A percentile compares a stretch with the other conserved stretches of the same genome.
These are phyloP conservation scores for Austrofundulus limnaeus DNA, from an alignment of 2,113 vertebrate genomes.

Conservation along the genomic window DNA sequence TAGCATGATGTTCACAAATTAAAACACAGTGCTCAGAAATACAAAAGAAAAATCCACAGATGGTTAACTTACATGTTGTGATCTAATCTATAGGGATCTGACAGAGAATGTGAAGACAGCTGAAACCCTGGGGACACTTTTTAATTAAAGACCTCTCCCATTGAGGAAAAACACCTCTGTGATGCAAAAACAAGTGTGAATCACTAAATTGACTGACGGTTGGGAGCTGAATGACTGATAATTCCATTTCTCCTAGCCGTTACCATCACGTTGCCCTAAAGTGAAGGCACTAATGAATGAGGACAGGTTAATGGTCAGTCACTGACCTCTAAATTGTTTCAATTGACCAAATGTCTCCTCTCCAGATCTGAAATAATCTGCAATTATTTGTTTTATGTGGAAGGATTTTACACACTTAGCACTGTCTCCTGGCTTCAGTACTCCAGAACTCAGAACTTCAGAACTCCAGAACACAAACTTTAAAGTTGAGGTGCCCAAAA, in stretches of 20 bases:
- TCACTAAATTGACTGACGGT: conserved; percentile 17
- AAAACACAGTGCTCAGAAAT: background rate
- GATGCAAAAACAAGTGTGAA: conserved; percentile 44
- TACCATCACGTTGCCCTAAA: conserved; percentile 36
- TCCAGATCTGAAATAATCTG: conserved; percentile 12
- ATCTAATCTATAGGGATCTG: conserved; percentile 39
- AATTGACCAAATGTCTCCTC: background rate
- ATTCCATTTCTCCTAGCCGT: conserved; percentile 21
- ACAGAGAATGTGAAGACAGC: conserved; percentile 18
- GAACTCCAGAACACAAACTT: no score
- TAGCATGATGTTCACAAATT: conserved; percentile 14
- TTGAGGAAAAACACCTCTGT: conserved; percentile 14
- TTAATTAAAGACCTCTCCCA: conserved; percentile 58
- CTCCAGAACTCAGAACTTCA: no score
- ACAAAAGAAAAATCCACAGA: background rate
- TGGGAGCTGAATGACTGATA: conserved; percentile 4
- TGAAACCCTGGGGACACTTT: conserved; percentile 32
- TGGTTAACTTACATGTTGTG: conserved; percentile 17
- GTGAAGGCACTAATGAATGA: conserved; percentile 18
- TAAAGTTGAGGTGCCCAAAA: no score
- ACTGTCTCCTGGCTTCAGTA: background rate
- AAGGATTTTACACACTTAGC: conserved; percentile 10
- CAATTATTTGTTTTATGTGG: conserved; percentile 13
- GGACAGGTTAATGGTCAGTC: background rate
- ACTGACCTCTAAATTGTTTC: background rate